Base-by-base conservation (phyloP, 2,888 invertebrate genomes). In the Leucoma salicis region DNA sequence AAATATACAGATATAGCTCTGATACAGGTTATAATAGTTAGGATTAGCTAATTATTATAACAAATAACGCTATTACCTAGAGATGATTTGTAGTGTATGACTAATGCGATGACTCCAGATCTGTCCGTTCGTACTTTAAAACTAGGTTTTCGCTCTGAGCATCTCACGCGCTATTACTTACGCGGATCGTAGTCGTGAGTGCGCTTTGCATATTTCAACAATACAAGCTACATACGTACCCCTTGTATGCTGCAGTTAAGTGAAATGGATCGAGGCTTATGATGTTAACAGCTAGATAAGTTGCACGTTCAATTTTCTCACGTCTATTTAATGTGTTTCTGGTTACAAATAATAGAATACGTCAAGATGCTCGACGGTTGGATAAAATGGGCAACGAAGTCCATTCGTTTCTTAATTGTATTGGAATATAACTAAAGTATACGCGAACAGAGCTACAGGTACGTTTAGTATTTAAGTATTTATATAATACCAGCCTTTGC, bases 171-270 rank as follows among this genome's bases (percentile, higher is more conserved):
- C 78, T 81, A 80, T 85, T 87, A 65, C 52, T 42, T 62, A 61
- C 64, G 60, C 39, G 45, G 57, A 49, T 36, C 49, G 37, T 50
- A 62, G 72, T 85, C 86, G 87, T 87, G 87, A 86, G 82, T 77
- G 72, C 74, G 80, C 86, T 87, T 86, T 85, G 85, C 85, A 87
- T 86, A 84, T 82, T 83, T 80, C 80, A 80, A 83, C 81, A 78
- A 79, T 73, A 75, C 74, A 63, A 68, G 74, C 73, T 79, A 77
- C 70, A 80, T 82, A 84, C 83, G 84, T 84, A 75, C 78, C 61
- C 71, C 70, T 82, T 82, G 84, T 83, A 75, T 78, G 62, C 72
- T 70, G 68, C 73, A 70, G 77, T 72, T 76, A 76, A 84, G 77
- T 79, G 82, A 83, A 85, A 81, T 82, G 78, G 76, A 82, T 82